Percentiles rank a stretch among this genome's conserved stretches.
phyloP scores from a whole-genome alignment of 2,797 vertebrate species.

The Steatocranus sp. region DNA sequence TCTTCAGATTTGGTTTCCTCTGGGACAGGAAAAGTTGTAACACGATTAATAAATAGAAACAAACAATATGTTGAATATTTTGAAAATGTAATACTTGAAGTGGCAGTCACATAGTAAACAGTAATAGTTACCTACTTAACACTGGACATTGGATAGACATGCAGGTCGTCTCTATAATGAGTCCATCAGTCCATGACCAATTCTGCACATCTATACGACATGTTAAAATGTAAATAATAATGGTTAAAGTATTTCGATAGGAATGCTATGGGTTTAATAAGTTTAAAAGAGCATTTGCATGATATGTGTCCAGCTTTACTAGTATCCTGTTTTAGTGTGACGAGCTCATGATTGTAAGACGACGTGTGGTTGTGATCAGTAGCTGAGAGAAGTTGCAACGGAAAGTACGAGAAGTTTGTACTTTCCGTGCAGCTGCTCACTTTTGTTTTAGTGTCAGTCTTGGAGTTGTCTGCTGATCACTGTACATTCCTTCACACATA shows the following conservation, averaged over 20 bases:
- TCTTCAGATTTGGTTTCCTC: not conserved
- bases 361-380: not conserved
- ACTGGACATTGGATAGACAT: not conserved
- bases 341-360: not conserved
- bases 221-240: not conserved
- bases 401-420: not conserved
- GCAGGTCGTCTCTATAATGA: not conserved
- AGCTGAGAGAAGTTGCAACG: not conserved
- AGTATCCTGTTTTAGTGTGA: not conserved
- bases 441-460: not conserved
- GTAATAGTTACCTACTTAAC: not conserved
- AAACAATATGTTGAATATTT: not conserved
- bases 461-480: not conserved
- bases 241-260: not conserved
- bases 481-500: not conserved
- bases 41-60: not conserved
- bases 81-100: not conserved
- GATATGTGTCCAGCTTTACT: not conserved
- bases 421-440: not conserved
- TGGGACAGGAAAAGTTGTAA: not conserved
- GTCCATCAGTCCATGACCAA: not conserved
- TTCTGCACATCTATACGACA: not conserved
- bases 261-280: not conserved
- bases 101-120: not conserved
- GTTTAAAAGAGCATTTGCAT: not conserved